Conservation (phyloP, 2,113 vertebrate genomes). For the Formicarius rufipectus region DNA sequence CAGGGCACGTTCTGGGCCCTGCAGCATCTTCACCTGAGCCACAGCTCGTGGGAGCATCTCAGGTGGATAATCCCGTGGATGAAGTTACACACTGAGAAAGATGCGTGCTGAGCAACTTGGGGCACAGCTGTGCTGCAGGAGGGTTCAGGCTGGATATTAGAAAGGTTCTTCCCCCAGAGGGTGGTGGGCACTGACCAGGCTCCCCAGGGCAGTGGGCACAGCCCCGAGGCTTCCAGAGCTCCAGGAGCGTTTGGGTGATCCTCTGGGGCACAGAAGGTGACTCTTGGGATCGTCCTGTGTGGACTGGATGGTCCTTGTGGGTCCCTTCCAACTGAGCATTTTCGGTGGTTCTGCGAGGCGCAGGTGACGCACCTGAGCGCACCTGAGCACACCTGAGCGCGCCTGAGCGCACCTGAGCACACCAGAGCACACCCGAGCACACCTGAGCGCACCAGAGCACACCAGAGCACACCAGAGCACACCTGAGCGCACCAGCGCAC, state of each 20-base stretch:
- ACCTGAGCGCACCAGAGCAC: too few relatives aligned
- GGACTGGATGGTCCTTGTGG: background rate
- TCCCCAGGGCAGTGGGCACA: background rate
- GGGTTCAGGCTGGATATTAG: background rate
- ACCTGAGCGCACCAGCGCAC: too few relatives aligned
- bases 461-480: too few relatives aligned
- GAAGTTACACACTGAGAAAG: background rate
- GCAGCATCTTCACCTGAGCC: background rate
- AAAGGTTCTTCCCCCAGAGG: background rate
- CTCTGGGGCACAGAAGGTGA: background rate
- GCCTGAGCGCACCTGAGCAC: too few relatives aligned
- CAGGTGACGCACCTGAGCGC: background rate
- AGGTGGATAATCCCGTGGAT: fast-evolving
- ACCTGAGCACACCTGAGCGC: too few relatives aligned
- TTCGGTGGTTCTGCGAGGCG: background rate
- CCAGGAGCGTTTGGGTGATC: background rate
- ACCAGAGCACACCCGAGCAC: too few relatives aligned
- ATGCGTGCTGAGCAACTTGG: background rate
- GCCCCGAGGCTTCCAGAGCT: background rate
- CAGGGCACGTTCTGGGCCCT: fast-evolving
- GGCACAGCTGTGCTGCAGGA: fast-evolving
- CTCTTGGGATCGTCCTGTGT: background rate
- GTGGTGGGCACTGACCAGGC: background rate
- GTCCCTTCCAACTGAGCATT: background rate
- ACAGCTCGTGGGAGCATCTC: fast-evolving